Percentiles rank a stretch among this genome's conserved stretches.
phyloP scores from a whole-genome alignment of 2,113 vertebrate genomes.

The Piaya cayana region DNA sequence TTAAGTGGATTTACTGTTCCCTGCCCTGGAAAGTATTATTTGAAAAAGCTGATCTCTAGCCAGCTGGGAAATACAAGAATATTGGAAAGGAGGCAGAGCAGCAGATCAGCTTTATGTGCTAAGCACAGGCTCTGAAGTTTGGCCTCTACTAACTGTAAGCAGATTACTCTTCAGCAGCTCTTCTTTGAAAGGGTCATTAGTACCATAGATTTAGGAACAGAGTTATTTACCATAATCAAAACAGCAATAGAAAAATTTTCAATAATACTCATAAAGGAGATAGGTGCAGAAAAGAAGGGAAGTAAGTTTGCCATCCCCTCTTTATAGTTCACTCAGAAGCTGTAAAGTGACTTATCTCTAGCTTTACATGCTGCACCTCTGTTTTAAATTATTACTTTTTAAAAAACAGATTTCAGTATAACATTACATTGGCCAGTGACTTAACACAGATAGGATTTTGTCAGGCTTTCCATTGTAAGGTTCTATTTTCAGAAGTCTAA shows the following conservation, averaged over 20 bases:
- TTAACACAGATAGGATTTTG: not conserved
- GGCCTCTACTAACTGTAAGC: not conserved
- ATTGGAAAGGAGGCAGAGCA: not conserved
- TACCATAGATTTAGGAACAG: not conserved
- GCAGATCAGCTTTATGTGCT: not conserved
- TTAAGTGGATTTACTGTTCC: not conserved
- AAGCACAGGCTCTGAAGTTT: not conserved
- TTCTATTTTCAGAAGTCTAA: not conserved
- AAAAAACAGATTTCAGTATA: not conserved
- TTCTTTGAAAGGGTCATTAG: not conserved
- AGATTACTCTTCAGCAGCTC: not conserved
- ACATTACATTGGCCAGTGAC: not conserved
- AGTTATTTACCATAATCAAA: not conserved
- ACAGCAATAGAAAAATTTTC: not conserved
- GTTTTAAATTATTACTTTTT: not conserved
- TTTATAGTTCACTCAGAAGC: not conserved
- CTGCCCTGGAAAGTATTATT: not conserved
- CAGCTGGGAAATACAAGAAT: not conserved
- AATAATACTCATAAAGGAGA: not conserved
- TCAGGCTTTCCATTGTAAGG: not conserved
- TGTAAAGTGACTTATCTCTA: not conserved
- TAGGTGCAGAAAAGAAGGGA: not conserved
- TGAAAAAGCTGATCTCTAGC: not conserved
- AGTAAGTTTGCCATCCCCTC: not conserved
- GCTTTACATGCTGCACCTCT: not conserved